phyloP scores from a whole-genome alignment of 2,797 vertebrate genomes.

The Gallinago solitaria region DNA sequence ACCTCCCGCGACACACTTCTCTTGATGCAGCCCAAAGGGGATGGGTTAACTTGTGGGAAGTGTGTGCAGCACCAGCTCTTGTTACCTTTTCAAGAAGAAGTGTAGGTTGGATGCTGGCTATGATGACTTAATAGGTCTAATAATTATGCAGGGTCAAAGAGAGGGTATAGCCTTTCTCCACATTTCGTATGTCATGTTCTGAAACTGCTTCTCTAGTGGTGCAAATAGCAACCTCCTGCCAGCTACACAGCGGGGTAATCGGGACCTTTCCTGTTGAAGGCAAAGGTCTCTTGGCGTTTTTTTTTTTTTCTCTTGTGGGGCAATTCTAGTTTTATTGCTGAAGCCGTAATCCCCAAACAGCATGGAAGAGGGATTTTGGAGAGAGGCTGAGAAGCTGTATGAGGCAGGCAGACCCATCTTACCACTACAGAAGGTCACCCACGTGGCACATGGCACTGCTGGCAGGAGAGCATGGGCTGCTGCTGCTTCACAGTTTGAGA shows the following conservation, averaged over 20 bases:
- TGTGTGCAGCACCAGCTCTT: not conserved
- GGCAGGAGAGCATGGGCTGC: not conserved
- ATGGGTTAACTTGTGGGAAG: not conserved
- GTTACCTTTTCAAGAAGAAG: not conserved
- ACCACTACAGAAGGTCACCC: not conserved
- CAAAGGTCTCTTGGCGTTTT: not conserved
- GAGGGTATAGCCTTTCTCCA: not conserved
- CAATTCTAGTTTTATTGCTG: not conserved
- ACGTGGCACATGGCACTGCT: not conserved
- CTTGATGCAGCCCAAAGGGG: not conserved
- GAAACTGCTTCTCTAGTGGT: not conserved
- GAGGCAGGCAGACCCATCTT: not conserved
- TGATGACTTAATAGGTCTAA: not conserved
- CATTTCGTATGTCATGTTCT: not conserved
- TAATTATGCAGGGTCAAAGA: not conserved
- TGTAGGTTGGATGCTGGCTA: not conserved
- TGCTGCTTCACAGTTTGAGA: not conserved
- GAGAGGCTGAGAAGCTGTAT: not conserved
- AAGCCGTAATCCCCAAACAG: not conserved
- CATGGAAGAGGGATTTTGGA: not conserved
- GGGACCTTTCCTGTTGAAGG: not conserved
- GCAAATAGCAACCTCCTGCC: not conserved
- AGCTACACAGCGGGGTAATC: fast-evolving
- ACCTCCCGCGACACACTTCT: no score
- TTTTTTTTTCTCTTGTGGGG: not conserved